Conservation (phyloP, 2,113 vertebrate genomes). For the Otis tarda region DNA sequence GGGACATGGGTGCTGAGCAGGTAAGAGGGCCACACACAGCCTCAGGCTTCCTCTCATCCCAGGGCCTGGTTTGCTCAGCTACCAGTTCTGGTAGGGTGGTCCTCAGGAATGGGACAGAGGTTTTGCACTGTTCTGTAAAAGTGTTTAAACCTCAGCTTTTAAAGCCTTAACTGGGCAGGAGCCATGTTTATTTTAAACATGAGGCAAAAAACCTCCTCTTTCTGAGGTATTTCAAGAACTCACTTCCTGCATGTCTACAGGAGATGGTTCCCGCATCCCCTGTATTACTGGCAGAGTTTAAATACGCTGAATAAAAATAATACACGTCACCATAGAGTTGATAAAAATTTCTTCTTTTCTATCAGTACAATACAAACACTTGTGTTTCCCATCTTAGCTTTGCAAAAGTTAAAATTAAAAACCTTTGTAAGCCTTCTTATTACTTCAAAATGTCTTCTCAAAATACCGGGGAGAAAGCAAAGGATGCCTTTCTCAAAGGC, state of each 20-base stretch:
- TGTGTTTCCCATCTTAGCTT: neutral
- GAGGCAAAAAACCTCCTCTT: neutral
- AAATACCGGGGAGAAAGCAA: neutral
- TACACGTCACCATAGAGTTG: neutral
- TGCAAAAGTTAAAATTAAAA: neutral
- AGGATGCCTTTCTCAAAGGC: neutral
- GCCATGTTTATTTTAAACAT: slow-evolving; percentile 44
- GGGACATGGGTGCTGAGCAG: neutral
- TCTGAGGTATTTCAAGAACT: slow-evolving; percentile 53
- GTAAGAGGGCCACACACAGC: fast-evolving
- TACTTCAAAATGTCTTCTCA: neutral
- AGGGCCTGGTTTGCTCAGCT: neutral
- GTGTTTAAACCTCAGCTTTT: slow-evolving; percentile 5
- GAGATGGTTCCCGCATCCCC: slow-evolving; percentile 15
- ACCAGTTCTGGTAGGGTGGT: neutral
- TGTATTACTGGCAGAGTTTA: neutral
- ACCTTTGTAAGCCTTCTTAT: neutral
- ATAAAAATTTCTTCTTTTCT: neutral
- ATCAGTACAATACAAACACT: neutral
- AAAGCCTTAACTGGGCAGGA: slow-evolving; percentile 8
- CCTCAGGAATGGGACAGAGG: neutral
- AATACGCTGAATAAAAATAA: neutral
- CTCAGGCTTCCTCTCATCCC: neutral
- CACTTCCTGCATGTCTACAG: slow-evolving; percentile 33
- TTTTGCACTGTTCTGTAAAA: neutral